Percentiles rank a stretch among this genome's conserved stretches.
phyloP scores from a whole-genome alignment of 1,140 invertebrate species.

The Ruditapes philippinarum region DNA sequence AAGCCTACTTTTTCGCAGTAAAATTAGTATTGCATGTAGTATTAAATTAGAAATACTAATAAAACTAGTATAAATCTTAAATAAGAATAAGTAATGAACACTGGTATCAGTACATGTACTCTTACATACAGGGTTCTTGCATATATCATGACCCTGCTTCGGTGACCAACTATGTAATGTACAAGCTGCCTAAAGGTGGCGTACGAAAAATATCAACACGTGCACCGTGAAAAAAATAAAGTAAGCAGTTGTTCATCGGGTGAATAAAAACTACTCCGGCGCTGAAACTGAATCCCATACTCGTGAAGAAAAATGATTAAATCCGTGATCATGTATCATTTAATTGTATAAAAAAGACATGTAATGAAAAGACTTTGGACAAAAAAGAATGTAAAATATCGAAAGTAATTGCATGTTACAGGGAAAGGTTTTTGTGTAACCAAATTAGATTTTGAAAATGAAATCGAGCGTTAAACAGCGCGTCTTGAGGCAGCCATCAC shows the following conservation, averaged over 20 bases:
- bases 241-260: not conserved
- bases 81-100: not conserved
- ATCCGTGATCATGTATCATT: not conserved
- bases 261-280: not conserved
- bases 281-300: not conserved
- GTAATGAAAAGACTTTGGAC: not conserved
- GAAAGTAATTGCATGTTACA: not conserved
- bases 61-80: not conserved
- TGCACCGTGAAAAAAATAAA: not conserved
- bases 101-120: not conserved
- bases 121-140: not conserved
- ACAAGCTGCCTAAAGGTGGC: no score
- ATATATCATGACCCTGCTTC: not conserved
- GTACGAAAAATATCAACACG: not conserved
- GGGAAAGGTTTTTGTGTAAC: not conserved
- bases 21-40: no score
- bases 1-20: no score
- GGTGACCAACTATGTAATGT: not conserved
- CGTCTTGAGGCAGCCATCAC: not conserved
- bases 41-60: no score
- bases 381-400: not conserved
- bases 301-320: not conserved
- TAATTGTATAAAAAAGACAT: not conserved
- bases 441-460: not conserved
- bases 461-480: not conserved